Evolutionary conservation across 1,140 invertebrate genomes (phyloP), one percentile per base, ranked within the genome.

Genomic region (Latrodectus geometricus): DNA sequence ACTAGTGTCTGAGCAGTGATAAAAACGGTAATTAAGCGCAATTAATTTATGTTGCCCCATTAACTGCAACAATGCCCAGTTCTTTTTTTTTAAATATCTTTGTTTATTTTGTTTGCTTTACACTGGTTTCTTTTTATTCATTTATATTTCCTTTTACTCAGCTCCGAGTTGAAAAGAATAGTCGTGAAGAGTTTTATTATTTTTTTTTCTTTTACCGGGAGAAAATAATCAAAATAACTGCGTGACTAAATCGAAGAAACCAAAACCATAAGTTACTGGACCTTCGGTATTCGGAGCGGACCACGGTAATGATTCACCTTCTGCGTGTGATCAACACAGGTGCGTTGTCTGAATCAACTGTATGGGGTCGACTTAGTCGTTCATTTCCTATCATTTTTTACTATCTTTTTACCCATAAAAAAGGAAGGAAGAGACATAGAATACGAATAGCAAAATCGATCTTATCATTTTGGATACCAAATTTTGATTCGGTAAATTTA

Each of bases 301-400:
- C 74, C 12, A 50, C 69, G n/a, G 65, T 79, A 79, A 79, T 79
- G 77, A 79, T 79, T 79, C 77, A 68, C 77, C 77, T 79, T 68
- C 77, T 81, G 66, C 79, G 68, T 81, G 79, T 81, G 79, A 81
- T 50, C 79, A 56, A 81, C 8, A 68, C 79, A 81, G 79, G 79
- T 81, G 79, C 15, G 68, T 50, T 9, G 52, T 35, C 68, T 81
- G 79, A 81, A 81, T 52, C 68, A 81, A 81, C 79, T 81, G 48
- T 50, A 68, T 79, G 65, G 68, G 77, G 77, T 79, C 77, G 77
- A 79, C 68, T 81, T 81, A 81, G 66, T 35, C 68, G 66, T 81
- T 81, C 68, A 70, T 72, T 81, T 81, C 20, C 68, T 1, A 61
- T 81, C 69, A 15, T 9, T 56, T 35, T 48, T 69, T 23, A 49